Evolutionary conservation across 30 jellyfish, hydroid and myxozoan genomes (phyloP).

Genomic region (Hydractinia symbiolongicarpus): DNA sequence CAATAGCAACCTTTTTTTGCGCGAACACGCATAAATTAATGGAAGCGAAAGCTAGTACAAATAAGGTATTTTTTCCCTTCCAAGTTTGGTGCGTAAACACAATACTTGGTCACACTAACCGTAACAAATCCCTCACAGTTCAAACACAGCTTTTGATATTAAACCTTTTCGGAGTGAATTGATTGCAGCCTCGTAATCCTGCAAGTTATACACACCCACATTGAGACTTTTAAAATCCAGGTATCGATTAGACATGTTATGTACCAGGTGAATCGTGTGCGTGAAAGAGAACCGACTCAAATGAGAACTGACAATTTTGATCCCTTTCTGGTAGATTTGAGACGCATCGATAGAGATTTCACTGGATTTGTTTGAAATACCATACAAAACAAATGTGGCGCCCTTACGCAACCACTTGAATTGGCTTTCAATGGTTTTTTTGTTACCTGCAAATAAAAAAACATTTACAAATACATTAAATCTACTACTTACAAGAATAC

Average conservation of each 20-base stretch:
- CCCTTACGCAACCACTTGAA: slow-evolving; percentile 75
- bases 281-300: slow-evolving; percentile 66
- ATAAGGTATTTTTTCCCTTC: no score
- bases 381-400: slow-evolving; percentile 71
- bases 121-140: slow-evolving; percentile 16
- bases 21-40: no score
- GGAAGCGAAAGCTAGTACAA: no score
- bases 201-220: slow-evolving; percentile 43
- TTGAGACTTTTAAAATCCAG: slow-evolving; percentile 62
- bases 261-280: slow-evolving; percentile 49
- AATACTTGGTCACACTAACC: no score
- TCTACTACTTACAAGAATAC: no score
- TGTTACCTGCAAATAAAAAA: slow-evolving; percentile 12
- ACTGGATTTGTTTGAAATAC: slow-evolving; percentile 72
- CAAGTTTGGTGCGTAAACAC: no score
- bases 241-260: slow-evolving; percentile 68
- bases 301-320: slow-evolving; percentile 55
- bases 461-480: neutral
- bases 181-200: slow-evolving; percentile 72
- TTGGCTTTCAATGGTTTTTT: slow-evolving; percentile 57
- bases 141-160: slow-evolving; percentile 81
- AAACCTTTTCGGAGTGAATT: slow-evolving; percentile 57
- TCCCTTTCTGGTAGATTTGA: slow-evolving; percentile 59
- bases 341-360: slow-evolving; percentile 63
- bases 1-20: no score